Conservation (phyloP, 2,797 vertebrate genomes). For the Anguilla anguilla region DNA sequence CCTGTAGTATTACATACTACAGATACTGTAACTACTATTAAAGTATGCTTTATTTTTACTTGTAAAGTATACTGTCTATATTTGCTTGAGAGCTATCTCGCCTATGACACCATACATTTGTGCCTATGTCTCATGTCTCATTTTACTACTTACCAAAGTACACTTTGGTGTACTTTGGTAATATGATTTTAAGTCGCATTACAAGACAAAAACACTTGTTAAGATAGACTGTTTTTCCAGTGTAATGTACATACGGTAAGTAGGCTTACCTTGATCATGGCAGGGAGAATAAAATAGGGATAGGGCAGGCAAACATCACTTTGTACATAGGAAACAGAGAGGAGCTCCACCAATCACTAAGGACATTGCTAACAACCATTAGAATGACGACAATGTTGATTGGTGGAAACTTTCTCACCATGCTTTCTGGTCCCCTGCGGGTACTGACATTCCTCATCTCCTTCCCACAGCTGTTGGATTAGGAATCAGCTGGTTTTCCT, state of each 20-base stretch:
- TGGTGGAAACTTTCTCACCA: neutral
- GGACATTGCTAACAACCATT: neutral
- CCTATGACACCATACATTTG: neutral
- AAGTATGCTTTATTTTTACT: constrained; percentile 12
- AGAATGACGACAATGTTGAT: neutral
- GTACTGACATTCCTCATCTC: neutral
- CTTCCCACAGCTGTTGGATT: constrained; percentile 90
- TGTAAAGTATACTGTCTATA: neutral
- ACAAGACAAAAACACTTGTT: neutral
- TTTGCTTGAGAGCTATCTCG: neutral
- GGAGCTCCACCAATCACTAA: neutral
- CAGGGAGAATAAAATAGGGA: neutral
- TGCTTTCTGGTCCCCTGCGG: neutral
- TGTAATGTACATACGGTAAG: too few species aligned
- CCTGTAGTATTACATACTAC: neutral
- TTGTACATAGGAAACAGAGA: neutral
- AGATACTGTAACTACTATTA: neutral
- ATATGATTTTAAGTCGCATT: neutral
- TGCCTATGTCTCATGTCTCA: neutral
- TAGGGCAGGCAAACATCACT: neutral
- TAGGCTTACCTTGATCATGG: too few species aligned
- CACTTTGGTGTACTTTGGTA: too few species aligned
- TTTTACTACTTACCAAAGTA: neutral
- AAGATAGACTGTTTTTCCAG: too few species aligned
- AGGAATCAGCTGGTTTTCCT: constrained; percentile 80